Conservation (phyloP, 2,113 vertebrate genomes). For the Pyrgilauda ruficollis region DNA sequence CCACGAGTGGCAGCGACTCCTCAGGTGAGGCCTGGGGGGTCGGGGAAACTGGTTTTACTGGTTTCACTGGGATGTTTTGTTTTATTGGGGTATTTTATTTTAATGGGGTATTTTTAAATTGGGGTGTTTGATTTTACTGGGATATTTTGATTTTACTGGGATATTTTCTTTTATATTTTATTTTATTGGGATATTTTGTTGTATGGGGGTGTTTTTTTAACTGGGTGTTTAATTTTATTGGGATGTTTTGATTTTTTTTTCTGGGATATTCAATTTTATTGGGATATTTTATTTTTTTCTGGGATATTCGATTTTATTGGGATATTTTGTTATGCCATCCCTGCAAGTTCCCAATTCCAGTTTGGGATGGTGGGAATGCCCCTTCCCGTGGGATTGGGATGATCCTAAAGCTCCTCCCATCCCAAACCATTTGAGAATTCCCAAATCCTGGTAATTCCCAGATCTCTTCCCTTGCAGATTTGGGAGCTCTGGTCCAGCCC, state of each 20-base stretch:
- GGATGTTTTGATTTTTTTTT: no score
- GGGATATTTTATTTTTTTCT: neutral
- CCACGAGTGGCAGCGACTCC: neutral
- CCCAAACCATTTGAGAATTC: neutral
- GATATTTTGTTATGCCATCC: neutral
- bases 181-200: no score
- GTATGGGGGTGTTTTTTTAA: no score
- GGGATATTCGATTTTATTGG: neutral
- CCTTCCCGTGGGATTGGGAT: neutral
- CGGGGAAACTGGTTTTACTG: neutral
- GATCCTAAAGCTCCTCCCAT: no score
- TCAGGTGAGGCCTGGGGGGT: neutral
- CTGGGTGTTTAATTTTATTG: no score
- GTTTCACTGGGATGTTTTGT: neutral
- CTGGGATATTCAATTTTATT: no score
- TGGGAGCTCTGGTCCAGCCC: neutral
- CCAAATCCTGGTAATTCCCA: accelerated
- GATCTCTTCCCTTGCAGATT: neutral
- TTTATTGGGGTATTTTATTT: neutral
- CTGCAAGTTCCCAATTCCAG: neutral
- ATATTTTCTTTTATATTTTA: no score
- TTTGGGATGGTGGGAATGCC: neutral
- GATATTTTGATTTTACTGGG: no score
- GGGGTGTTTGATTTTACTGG: no score
- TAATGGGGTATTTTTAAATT: neutral